Base-by-base conservation (phyloP, 1,140 invertebrate species). In the Sinella curviseta region DNA sequence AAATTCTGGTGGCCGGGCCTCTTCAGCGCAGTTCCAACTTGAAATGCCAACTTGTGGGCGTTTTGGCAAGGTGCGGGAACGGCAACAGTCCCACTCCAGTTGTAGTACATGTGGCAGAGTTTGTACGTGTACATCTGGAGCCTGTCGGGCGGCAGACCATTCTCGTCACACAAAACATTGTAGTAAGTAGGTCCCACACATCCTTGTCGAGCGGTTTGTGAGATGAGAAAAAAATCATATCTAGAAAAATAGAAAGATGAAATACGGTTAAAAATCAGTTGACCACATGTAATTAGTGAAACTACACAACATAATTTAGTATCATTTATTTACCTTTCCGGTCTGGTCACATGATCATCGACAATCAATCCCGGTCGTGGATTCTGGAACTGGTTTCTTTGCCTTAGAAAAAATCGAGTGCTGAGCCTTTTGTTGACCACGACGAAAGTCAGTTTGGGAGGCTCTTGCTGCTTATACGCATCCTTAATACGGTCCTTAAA, bases 371-470 rank as follows among this genome's bases (percentile, higher is more conserved):
- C 97, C 0, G 95, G 93, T 0, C 87, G 86, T 1, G 96, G 95
- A 88, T 98, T 98, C 0, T 89, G 1, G 85, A 70, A 30, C 86
- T 24, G 39, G 17, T 16, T 34, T 0, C 30, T 17, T 33, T 30
- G 26, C 73, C 88, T 94, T 35, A 98, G 89, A 26, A n/a, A n/a
- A n/a, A n/a, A n/a, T n/a, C 95, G 88, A 0, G 94, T 94, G 84
- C 95, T 97, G 39, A 97, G 95, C 30, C 95, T 88, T 85, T 98
- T 98, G 86, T 97, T 95, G 1, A 97, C 94, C 16, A 97, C 90
- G 1, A 98, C 88, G 75, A 95, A 92, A 0, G 90, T 91, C 0
- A 98, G 85, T 73, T 91, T 89, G 0, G 95, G 93, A 17, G 24
- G 0, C 39, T 8, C 8, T 48, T 20, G 39, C 8, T 48, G 39